Conservation (phyloP, 2,888 invertebrate species). For the Octodonta nipae region DNA sequence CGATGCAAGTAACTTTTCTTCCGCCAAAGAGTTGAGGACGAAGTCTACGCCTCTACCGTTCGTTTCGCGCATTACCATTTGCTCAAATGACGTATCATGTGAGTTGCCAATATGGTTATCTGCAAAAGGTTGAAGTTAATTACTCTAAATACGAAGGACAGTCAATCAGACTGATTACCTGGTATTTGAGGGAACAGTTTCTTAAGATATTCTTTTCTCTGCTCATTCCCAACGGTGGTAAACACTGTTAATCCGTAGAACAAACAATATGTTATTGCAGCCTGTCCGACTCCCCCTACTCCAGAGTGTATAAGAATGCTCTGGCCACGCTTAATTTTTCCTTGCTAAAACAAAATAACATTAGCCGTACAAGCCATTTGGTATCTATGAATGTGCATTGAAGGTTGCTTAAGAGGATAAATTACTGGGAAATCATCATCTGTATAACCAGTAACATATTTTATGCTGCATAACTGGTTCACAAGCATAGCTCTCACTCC, state of each 20-base stretch:
- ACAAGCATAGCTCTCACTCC: no score
- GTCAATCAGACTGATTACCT: constrained; percentile 14
- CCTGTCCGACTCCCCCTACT: constrained; percentile 62
- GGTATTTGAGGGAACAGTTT: constrained; percentile 36
- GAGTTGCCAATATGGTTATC: constrained; percentile 42
- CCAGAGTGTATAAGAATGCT: constrained; percentile 44
- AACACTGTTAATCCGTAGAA: constrained; percentile 50
- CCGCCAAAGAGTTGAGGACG: constrained; percentile 81
- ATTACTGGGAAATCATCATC: no score
- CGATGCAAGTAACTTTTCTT: constrained; percentile 72
- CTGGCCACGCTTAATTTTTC: constrained; percentile 26
- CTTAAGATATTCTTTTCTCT: constrained; percentile 51
- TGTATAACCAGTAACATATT: no score
- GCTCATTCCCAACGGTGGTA: constrained; percentile 55
- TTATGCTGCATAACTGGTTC: no score
- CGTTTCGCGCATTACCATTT: constrained; percentile 66
- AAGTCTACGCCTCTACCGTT: constrained; percentile 80
- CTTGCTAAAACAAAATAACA: constrained; percentile 12
- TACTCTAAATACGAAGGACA: not conserved
- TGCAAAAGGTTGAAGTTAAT: constrained; percentile 8
- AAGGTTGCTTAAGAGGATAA: no score
- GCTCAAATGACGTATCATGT: constrained; percentile 74
- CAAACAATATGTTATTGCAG: constrained; percentile 61
- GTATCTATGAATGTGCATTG: no score
- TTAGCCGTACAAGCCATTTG: constrained; percentile 2